Base-by-base conservation (phyloP, 2,888 invertebrate species). In the Ptychoptera contaminata region DNA sequence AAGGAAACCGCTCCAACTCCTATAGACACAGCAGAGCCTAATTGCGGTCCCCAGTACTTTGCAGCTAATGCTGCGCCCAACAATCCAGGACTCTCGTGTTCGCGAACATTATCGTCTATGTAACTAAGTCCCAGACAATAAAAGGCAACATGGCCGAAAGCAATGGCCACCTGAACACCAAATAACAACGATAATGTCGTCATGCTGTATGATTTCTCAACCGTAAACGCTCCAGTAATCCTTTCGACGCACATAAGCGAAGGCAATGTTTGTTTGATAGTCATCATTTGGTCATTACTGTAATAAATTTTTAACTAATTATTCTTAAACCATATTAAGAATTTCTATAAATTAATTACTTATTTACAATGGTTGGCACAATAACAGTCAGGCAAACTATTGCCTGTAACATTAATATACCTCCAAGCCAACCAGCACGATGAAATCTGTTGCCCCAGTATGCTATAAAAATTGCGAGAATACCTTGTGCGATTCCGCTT, bases 361-460 rank as follows among this genome's bases (percentile, higher is more conserved):
- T 60, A 49, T 70, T 67, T 37, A 70, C 68, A 23, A 73, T 60
- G 47, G 74, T 70, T 8, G 77, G 76, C 48, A 76, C 68, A 23
- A 74, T 63, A 14, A 74, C 57, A 12, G 67, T 49, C 16, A 72
- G 54, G 48, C 68, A 70, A 10, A 67, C 58, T n/a, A 63, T 57
- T 2, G 72, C 67, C 52, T 76, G 72, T 16, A 74, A 53, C 47
- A 76, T 69, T 6, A 69, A 62, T 2, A 73, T 57, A 4, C 67
- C 70, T 39, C 74, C 74, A 8, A 75, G 59, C 76, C 77, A 77
- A 6, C 70, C 67, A 16, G 69, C 67, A 45, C 74, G 67, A 55
- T 77, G 76, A 34, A 71, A 67, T 55, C 67, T 65, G 49, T 73
- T 69, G 1, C 76, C 74, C 69, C 71, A 75, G 53, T 74, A 73